A percentile compares a stretch with the other conserved stretches of the same genome.
Conservation (phyloP, 2,113 vertebrate species). For the Cinclus cinclus region DNA sequence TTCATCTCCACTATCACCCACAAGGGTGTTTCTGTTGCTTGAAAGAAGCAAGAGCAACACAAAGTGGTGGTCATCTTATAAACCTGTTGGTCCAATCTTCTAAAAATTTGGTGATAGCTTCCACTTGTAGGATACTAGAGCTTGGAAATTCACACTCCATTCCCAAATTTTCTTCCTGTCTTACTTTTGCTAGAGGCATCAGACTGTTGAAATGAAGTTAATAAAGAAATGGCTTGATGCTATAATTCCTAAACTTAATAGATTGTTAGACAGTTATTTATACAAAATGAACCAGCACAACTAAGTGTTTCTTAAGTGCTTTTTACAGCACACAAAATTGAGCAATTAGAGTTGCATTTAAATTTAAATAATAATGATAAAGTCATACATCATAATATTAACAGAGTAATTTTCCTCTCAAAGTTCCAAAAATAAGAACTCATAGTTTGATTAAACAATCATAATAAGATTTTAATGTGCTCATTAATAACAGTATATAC, state of each 20-base stretch:
- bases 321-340: slow-evolving; percentile 57
- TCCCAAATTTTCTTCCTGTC: not conserved
- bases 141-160: not conserved
- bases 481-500: slow-evolving; percentile 3
- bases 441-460: slow-evolving; percentile 48
- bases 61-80: not conserved
- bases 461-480: slow-evolving; percentile 30
- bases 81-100: not conserved
- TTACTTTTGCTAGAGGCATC: slow-evolving; percentile 1
- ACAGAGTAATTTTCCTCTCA: slow-evolving; percentile 41
- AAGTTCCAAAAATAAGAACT: slow-evolving; percentile 37
- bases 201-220: slow-evolving; percentile 32
- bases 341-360: slow-evolving; percentile 64
- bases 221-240: slow-evolving; percentile 31
- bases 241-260: slow-evolving; percentile 63
- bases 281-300: slow-evolving; percentile 53
- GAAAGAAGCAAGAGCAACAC: not conserved
- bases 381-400: slow-evolving; percentile 65
- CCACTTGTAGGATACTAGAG: not conserved
- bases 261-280: slow-evolving; percentile 55
- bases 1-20: not conserved
- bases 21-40: not conserved
- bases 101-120: not conserved
- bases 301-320: slow-evolving; percentile 66
- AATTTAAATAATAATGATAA: slow-evolving; percentile 66